Evolutionary conservation across 2,113 vertebrate genomes (phyloP).

Genomic region (Amblyornis subalaris): DNA sequence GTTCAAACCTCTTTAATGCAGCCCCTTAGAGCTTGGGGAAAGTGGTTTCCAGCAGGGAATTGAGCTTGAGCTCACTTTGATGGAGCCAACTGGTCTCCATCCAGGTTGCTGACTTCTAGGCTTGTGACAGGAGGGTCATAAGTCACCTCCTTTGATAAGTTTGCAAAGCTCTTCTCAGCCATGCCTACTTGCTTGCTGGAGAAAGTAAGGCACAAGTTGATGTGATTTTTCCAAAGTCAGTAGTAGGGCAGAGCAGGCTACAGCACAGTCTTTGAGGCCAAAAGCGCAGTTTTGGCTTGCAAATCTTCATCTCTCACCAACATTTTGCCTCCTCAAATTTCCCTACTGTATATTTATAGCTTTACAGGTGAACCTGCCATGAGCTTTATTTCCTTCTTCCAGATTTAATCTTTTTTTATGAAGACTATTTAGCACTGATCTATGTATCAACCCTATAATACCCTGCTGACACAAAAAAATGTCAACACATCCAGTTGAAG

Average conservation of each 20-base stretch:
- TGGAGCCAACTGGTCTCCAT: accelerated
- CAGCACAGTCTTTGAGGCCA: not conserved
- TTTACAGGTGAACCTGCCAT: slow-evolving; percentile 32
- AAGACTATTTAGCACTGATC: slow-evolving; percentile 7
- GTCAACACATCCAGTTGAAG: slow-evolving; percentile 10
- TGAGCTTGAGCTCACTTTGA: not conserved
- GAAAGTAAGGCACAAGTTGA: not conserved
- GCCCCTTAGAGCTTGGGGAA: not conserved
- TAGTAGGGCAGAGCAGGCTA: not conserved
- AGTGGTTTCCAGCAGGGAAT: not conserved
- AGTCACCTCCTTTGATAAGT: not conserved
- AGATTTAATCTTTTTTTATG: slow-evolving; percentile 46
- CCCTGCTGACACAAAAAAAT: not conserved
- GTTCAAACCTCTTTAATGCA: not conserved
- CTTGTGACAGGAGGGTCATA: not conserved
- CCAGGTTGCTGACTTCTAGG: not conserved
- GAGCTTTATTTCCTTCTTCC: slow-evolving; percentile 7
- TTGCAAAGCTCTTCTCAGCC: not conserved
- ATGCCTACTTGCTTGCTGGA: not conserved
- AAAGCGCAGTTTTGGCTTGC: not conserved
- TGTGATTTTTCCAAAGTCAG: not conserved
- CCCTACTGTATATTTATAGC: not conserved
- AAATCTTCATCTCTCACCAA: not conserved
- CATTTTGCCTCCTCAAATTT: slow-evolving; percentile 9
- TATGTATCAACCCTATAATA: not conserved